Conservation (phyloP, 2,888 invertebrate genomes). For the Steromphala cineraria region DNA sequence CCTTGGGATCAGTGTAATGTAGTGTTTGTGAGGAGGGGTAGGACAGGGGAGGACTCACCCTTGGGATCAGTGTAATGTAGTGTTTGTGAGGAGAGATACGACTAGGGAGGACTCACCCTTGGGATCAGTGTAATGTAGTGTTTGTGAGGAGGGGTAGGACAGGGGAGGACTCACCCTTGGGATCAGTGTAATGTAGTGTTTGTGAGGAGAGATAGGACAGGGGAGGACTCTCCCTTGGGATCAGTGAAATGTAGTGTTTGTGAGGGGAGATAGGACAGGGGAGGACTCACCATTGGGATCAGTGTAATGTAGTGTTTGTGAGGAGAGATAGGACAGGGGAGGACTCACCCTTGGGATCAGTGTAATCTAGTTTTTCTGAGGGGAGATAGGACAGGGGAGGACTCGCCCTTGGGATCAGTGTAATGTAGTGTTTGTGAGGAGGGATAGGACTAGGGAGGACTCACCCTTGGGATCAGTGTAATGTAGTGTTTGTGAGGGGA, state of each 20-base stretch:
- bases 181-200: conserved; percentile 38
- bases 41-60: conserved; percentile 40
- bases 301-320: conserved; percentile 31
- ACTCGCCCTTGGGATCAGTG: conserved; percentile 60
- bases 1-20: conserved; percentile 53
- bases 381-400: too few relatives aligned
- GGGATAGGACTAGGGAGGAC: not conserved
- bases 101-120: conserved; percentile 44
- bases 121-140: conserved; percentile 46
- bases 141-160: too few relatives aligned
- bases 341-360: conserved; percentile 57
- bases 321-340: too few relatives aligned
- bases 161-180: conserved; percentile 50
- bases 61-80: conserved; percentile 49
- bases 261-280: too few relatives aligned
- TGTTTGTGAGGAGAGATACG: too few relatives aligned
- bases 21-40: too few relatives aligned
- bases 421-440: not conserved
- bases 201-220: too few relatives aligned
- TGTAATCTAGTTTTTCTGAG: conserved; percentile 21
- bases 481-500: too few relatives aligned
- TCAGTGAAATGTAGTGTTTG: conserved; percentile 32
- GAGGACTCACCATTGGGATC: conserved; percentile 55
- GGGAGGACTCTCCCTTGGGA: conserved; percentile 52
- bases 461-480: conserved; percentile 60